These are phyloP conservation scores for Cotesia chilonis DNA, from an alignment of 1,140 invertebrate genomes.

Conservation along the genomic window DNA sequence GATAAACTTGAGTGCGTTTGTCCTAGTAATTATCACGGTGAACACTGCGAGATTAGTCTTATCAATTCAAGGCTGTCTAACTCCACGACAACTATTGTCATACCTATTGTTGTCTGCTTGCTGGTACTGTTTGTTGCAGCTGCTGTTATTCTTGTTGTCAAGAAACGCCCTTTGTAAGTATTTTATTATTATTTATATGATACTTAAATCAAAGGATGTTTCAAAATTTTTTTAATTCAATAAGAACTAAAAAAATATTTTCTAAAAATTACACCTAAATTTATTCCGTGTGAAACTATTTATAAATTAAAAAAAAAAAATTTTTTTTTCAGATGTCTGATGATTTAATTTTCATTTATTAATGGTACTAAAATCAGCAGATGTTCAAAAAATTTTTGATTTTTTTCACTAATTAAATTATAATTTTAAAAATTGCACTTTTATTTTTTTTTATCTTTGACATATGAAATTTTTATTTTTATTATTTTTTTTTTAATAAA, in stretches of 20 bases:
- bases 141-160: constrained; percentile 82
- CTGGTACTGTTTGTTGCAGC: constrained; percentile 75
- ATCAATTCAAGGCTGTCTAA: constrained; percentile 61
- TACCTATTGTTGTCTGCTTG: constrained; percentile 83
- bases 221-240: too few species aligned
- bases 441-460: too few species aligned
- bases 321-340: too few species aligned
- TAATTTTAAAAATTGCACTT: too few species aligned
- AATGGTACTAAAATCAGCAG: too few species aligned
- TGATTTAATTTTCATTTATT: neutral
- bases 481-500: too few species aligned
- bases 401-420: too few species aligned
- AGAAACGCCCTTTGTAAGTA: constrained; percentile 85
- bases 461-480: too few species aligned
- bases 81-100: constrained; percentile 77
- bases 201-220: too few species aligned
- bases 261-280: neutral
- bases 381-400: too few species aligned
- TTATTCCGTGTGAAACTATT: constrained; percentile 12
- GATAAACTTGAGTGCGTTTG: constrained; percentile 76
- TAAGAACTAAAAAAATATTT: neutral
- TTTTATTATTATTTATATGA: constrained; percentile 30
- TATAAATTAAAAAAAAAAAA: too few species aligned
- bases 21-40: constrained; percentile 73
- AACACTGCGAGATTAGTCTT: constrained; percentile 72